Evolutionary conservation across 1,140 invertebrate genomes (phyloP), one percentile per base, ranked within the genome.

Genomic region (Temnothorax curvispinosus): DNA sequence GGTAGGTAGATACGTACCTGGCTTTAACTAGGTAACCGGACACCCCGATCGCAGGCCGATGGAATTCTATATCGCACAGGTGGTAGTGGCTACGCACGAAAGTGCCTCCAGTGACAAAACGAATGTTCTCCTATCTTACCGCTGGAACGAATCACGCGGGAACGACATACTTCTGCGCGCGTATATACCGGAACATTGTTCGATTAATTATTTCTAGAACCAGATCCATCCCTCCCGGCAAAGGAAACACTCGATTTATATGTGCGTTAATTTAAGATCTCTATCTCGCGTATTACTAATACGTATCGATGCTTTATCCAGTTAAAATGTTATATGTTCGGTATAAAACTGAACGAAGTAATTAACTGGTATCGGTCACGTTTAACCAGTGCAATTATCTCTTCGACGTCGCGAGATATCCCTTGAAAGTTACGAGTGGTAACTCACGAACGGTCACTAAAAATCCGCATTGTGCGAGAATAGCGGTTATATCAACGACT

Each of bases 51-150:
- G 85, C 89, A 88, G 87, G 91, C 91, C 91, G 90, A 60, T 93
- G 94, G 93, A 95, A 95, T 93, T 93, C 93, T 94, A 95, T 95
- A 95, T 94, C 93, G 93, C 94, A 95, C 94, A 95, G 94, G 94
- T 94, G 94, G 92, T 91, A 92, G 78, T 91, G 90, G 87, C 85
- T 89, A 41, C 76, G 89, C 64, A 90, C 76, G 75, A 85, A 89
- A 88, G 87, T 91, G 89, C 89, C 89, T 88, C 69, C 78, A 91
- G 88, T 90, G 87, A 89, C 80, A 75, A 72, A 60, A 84, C 32
- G 80, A 75, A 56, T 75, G 69, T 74, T 47, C 69, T 18, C 38
- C 41, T 50, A 74, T 75, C 69, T 75, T n/a, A 41, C 38, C 5
- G 65, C 64, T 72, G 13, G 78, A 82, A 72, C 78, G 38, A 71